Evolutionary conservation across 2,888 invertebrate genomes (phyloP), one percentile per base, ranked within the genome.

Genomic region (Stenoptilia bipunctidactyla): DNA sequence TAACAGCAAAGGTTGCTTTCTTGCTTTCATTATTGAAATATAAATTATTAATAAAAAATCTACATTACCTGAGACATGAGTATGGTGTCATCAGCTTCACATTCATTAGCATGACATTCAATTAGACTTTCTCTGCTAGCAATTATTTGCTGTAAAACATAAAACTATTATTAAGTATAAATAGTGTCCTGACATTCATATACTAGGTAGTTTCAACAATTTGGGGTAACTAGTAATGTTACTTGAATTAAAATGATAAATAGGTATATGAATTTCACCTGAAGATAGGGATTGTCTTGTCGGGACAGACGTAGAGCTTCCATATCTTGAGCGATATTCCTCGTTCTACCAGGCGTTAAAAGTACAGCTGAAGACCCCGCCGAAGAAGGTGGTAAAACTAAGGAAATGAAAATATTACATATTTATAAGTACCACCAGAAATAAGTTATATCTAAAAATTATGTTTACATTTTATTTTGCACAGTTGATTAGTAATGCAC

Each of bases 251-350:
- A 20, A 20, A 20, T 20, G 8, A 20, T 5, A 5, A 20, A 20
- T 20, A 20, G n/a, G n/a, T n/a, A n/a, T n/a, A n/a, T 20, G 20
- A 8, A 20, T 20, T 20, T 20, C 8, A 91, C 92, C 87, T 92
- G 91, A 45, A 93, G 77, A 63, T 92, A 93, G 1, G 93, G 93
- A 75, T 94, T 93, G 69, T 94, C 93, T 70, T 93, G 92, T 45
- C 93, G 85, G 6, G 93, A 93, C 36, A 92, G 85, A 55, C 92
- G 86, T 34, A 93, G 77, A 15, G 92, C 91, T 66, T 93, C 92
- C 92, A 93, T 93, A 61, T 93, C 93, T 71, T 92, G 91, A 56
- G 92, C 92, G 56, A 92, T 91, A 70, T 92, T 91, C 51, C 92
- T 85, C 45, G 90, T 89, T 48, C 91, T 83, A 13, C 92, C 92